phyloP scores from a whole-genome alignment of 2,113 vertebrate species.

The Calypte anna region DNA sequence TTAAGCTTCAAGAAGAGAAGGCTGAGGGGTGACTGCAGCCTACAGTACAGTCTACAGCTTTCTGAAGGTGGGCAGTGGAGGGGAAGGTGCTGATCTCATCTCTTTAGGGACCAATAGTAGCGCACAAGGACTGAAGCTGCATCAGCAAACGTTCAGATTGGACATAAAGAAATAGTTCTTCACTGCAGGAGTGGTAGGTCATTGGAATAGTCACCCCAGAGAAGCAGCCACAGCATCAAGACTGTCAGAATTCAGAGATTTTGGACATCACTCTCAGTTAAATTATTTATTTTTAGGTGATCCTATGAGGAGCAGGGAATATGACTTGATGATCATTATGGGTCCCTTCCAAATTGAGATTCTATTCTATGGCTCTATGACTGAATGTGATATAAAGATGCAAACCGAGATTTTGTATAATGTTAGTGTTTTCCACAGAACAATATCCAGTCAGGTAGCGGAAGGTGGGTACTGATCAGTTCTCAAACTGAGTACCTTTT shows the following conservation, averaged over 20 bases:
- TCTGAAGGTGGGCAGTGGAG: accelerated
- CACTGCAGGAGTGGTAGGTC: accelerated
- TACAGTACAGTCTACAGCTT: background rate
- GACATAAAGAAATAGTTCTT: background rate
- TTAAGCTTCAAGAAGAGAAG: background rate
- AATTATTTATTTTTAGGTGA: background rate
- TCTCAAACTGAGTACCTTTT: background rate
- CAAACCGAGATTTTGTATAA: background rate
- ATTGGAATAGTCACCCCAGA: background rate
- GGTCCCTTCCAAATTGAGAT: background rate
- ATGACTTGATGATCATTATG: accelerated
- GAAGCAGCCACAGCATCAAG: background rate
- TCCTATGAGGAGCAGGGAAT: background rate
- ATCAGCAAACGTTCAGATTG: background rate
- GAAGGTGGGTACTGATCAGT: background rate
- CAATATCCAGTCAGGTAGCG: background rate
- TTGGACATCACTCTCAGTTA: accelerated
- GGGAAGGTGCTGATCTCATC: accelerated
- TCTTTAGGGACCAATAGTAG: background rate
- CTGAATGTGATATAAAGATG: background rate
- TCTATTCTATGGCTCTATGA: background rate
- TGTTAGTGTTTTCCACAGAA: background rate
- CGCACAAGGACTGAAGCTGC: background rate
- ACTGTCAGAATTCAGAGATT: background rate
- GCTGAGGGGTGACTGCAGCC: background rate